Conservation (phyloP, 1,140 invertebrate genomes). For the Heliconius hewitsoni region DNA sequence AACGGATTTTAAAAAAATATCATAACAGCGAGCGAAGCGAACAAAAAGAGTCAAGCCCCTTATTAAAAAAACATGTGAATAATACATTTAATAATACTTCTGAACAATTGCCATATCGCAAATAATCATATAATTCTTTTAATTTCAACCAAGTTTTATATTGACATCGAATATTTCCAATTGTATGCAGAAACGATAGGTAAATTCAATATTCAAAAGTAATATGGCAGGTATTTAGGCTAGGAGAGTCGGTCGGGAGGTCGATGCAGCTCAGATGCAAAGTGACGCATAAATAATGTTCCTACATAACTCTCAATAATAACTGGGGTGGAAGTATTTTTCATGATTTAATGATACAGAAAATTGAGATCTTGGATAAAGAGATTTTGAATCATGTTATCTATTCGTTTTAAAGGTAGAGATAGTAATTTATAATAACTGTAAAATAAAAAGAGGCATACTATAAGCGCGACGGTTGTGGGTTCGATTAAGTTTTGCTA, state of each 20-base stretch:
- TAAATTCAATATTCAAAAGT: neutral
- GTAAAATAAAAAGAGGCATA: no score
- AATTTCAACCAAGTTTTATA: neutral
- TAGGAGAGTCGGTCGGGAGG: neutral
- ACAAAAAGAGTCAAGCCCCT: no score
- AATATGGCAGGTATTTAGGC: neutral
- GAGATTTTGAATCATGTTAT: neutral
- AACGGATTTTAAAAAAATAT: no score
- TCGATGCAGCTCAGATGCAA: constrained; percentile 7
- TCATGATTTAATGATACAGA: neutral
- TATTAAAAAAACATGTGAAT: no score
- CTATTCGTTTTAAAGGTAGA: no score
- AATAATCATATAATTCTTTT: neutral
- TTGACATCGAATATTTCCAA: constrained; percentile 7
- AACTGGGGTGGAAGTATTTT: neutral
- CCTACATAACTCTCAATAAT: neutral
- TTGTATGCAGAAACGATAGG: neutral
- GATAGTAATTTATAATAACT: no score
- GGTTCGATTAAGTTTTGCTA: no score
- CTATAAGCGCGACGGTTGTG: no score
- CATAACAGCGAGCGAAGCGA: no score
- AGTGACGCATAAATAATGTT: neutral
- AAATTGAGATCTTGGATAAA: neutral
- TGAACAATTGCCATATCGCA: no score
- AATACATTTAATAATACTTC: no score